A percentile compares a stretch with the other conserved stretches of the same genome.
Evolutionary conservation across 2,888 invertebrate species (phyloP).

Genomic region (Caenorhabditis imperialis): DNA sequence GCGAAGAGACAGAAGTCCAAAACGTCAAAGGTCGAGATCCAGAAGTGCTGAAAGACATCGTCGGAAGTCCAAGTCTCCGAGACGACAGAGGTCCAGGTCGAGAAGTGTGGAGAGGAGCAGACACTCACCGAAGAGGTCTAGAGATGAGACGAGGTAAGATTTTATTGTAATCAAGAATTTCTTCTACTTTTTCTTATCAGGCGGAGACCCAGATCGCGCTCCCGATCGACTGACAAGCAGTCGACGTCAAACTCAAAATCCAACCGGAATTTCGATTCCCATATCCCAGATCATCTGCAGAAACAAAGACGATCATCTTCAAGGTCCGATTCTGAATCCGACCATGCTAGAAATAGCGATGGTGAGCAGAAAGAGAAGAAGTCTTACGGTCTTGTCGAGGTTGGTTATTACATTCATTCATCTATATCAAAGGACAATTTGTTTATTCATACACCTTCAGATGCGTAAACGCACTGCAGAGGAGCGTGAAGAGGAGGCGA

Average conservation of each 20-base stretch:
- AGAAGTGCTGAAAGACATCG: constrained; percentile 6
- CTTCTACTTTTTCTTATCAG: not conserved
- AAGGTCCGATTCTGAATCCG: constrained; percentile 16
- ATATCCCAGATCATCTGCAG: constrained; percentile 39
- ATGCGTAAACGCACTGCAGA: constrained; percentile 39
- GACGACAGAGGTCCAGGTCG: constrained; percentile 4
- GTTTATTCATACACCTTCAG: too few species aligned
- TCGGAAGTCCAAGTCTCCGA: not conserved
- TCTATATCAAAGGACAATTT: too few species aligned
- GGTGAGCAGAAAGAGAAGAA: constrained; percentile 29
- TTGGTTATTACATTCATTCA: too few species aligned
- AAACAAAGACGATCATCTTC: not conserved
- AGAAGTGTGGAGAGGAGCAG: not conserved
- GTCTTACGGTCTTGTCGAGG: constrained; percentile 50
- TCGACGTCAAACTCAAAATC: constrained; percentile 8
- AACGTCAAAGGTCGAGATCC: not conserved
- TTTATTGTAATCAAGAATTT: too few species aligned
- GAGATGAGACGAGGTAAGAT: constrained; percentile 1
- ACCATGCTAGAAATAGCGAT: constrained; percentile 4
- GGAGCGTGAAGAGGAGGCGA: constrained; percentile 26
- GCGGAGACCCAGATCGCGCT: not conserved
- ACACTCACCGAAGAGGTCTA: constrained; percentile 6
- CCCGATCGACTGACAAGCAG: constrained; percentile 1
- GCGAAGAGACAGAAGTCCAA: constrained; percentile 2
- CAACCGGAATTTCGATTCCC: constrained; percentile 29